phyloP scores from a whole-genome alignment of 2,113 vertebrate species.

The Cranoglanis bouderius region DNA sequence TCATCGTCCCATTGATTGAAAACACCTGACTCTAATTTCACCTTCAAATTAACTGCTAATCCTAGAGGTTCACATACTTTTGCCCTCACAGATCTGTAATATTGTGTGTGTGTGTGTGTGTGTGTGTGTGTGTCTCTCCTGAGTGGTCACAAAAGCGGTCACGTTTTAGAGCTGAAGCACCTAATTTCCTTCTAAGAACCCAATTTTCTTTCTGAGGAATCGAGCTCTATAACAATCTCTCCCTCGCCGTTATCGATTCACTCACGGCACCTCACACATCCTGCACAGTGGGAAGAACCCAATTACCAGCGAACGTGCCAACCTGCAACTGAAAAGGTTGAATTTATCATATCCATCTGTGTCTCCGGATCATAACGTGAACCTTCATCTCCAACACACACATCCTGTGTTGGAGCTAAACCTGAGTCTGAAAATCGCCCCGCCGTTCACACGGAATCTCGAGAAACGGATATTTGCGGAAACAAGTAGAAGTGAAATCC shows the following conservation, averaged over 20 bases:
- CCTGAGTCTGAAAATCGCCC: background rate
- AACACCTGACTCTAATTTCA: no score
- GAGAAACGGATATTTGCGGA: background rate
- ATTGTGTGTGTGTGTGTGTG: conserved; percentile 1
- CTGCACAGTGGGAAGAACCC: background rate
- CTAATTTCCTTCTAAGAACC: conserved; percentile 9
- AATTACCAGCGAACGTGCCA: conserved; percentile 11
- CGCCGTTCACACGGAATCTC: background rate
- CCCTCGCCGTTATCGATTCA: background rate
- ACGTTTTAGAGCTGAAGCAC: background rate
- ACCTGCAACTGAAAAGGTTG: background rate
- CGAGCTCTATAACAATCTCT: background rate
- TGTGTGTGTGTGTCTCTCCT: background rate
- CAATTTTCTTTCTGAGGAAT: background rate
- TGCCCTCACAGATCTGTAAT: no score
- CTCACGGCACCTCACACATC: background rate
- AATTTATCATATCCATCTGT: conserved; percentile 11
- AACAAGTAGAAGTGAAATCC: background rate
- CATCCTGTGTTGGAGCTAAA: background rate
- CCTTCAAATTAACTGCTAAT: no score
- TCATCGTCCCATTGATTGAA: no score
- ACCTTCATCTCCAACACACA: background rate
- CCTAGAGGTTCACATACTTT: no score
- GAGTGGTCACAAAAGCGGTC: background rate
- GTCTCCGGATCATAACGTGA: background rate